Conservation (phyloP, 2,113 vertebrate species). For the Benitochromis conjunctus region DNA sequence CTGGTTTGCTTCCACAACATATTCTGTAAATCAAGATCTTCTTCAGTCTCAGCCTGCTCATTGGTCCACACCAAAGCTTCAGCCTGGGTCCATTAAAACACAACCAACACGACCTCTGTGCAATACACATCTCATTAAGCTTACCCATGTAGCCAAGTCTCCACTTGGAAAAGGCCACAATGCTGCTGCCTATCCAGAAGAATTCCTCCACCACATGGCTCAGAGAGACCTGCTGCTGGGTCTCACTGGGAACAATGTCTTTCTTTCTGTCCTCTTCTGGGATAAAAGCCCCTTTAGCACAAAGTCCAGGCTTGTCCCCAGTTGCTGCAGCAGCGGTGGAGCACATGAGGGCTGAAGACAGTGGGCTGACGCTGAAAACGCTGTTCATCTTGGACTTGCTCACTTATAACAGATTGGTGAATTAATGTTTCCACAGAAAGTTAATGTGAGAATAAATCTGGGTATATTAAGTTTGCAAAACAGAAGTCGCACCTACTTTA, state of each 20-base stretch:
- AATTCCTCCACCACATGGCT: conserved; percentile 76
- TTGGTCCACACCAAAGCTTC: neutral
- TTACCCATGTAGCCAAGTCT: conserved; percentile 85
- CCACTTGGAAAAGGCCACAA: conserved; percentile 76
- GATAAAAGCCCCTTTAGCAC: conserved; percentile 43
- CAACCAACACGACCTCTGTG: neutral
- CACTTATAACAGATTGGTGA: neutral
- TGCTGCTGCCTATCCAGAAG: conserved; percentile 82
- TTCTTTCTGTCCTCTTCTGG: neutral
- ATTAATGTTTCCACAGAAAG: neutral
- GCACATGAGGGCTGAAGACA: conserved; percentile 39
- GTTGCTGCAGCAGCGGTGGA: conserved; percentile 14
- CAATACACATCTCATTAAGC: conserved; percentile 5
- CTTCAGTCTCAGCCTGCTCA: neutral
- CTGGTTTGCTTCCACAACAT: neutral
- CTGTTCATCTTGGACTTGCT: conserved; percentile 16
- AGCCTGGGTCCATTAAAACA: neutral
- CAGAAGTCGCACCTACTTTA: neutral
- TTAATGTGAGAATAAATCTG: neutral
- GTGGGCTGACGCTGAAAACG: conserved; percentile 10
- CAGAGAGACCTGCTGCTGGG: conserved; percentile 58
- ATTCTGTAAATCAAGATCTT: neutral
- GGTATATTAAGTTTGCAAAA: neutral
- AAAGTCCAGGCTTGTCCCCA: conserved; percentile 39
- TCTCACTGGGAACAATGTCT: conserved; percentile 11